These are phyloP conservation scores for Drosophila prostipennis DNA, from an alignment of 2,888 invertebrate species.

Conservation along the genomic window DNA sequence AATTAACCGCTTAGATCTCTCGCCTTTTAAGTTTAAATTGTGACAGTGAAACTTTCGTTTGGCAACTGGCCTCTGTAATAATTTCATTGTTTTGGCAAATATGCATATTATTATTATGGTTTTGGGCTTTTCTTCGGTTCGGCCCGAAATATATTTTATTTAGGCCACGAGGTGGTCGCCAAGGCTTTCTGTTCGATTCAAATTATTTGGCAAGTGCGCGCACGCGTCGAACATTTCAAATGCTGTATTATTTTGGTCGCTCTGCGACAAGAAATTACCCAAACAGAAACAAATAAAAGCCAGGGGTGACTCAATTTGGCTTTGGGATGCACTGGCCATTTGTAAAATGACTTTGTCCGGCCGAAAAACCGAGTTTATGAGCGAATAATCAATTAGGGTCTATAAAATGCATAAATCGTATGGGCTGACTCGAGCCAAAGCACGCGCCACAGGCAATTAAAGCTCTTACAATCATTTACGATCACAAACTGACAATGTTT, in stretches of 20 bases:
- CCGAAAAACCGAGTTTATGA: slow-evolving; percentile 45
- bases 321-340: slow-evolving; percentile 54
- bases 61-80: slow-evolving; percentile 11
- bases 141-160: slow-evolving; percentile 55
- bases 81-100: slow-evolving; percentile 32
- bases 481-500: slow-evolving; percentile 14
- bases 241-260: slow-evolving; percentile 40
- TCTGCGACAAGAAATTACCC: slow-evolving; percentile 24
- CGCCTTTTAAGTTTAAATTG: slow-evolving; percentile 48
- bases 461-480: slow-evolving; percentile 32
- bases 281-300: slow-evolving; percentile 22
- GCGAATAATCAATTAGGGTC: slow-evolving; percentile 67
- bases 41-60: slow-evolving; percentile 62
- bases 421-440: slow-evolving; percentile 43
- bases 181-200: slow-evolving; percentile 60
- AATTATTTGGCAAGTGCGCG: slow-evolving; percentile 69
- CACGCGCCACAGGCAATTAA: slow-evolving; percentile 59
- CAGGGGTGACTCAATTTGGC: slow-evolving; percentile 23
- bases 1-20: slow-evolving; percentile 57
- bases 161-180: slow-evolving; percentile 66
- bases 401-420: slow-evolving; percentile 65
- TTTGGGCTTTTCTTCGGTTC: slow-evolving; percentile 32
- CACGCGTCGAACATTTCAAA: slow-evolving; percentile 72
- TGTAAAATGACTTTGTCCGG: slow-evolving; percentile 22
- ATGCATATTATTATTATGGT: slow-evolving; percentile 50